A percentile compares a stretch with the other conserved stretches of the same genome.
Conservation (phyloP, 2,797 vertebrate species). For the Eulemur coronatus region DNA sequence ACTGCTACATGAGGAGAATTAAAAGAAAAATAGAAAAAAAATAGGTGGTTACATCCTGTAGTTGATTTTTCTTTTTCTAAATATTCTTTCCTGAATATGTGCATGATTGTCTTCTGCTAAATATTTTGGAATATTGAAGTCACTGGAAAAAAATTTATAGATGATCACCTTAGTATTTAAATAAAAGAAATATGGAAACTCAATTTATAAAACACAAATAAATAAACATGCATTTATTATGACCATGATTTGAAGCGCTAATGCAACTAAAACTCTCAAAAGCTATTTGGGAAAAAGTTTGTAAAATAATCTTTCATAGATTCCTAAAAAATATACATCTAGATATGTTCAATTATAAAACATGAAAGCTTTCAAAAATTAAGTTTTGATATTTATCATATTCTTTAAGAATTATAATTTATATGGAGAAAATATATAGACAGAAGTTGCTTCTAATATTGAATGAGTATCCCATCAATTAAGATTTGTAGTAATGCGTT, state of each 20-base stretch:
- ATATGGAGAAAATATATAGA: background rate
- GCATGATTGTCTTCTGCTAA: background rate
- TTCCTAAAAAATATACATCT: background rate
- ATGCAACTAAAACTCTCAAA: background rate
- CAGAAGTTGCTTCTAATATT: background rate
- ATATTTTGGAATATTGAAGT: background rate
- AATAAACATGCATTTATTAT: background rate
- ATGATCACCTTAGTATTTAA: background rate
- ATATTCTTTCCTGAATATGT: background rate
- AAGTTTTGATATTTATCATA: background rate
- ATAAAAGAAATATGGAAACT: background rate
- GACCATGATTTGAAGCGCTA: background rate
- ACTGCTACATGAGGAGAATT: background rate
- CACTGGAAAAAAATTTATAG: background rate
- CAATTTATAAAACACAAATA: background rate
- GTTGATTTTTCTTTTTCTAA: background rate
- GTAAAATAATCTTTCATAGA: background rate
- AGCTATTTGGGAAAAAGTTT: background rate
- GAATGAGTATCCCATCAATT: background rate
- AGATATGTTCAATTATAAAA: background rate
- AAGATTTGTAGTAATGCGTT: background rate
- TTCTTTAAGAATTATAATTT: background rate
- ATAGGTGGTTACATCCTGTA: background rate
- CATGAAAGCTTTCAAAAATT: background rate
- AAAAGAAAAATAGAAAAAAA: background rate